Evolutionary conservation across 2,797 vertebrate species (phyloP).

Genomic region (Phrynocephalus forsythii): DNA sequence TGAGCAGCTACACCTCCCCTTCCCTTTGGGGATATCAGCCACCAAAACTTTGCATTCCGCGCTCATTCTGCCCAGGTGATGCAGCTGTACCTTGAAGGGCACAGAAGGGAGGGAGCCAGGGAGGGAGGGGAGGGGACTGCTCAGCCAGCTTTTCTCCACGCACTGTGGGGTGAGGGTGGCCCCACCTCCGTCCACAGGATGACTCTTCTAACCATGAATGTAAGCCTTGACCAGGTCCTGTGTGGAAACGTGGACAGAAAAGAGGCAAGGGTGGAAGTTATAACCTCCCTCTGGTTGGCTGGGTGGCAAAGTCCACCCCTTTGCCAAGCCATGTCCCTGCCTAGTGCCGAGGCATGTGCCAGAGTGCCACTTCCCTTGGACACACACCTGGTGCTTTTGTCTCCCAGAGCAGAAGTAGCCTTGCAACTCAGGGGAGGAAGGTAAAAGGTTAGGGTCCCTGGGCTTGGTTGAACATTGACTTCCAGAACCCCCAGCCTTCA

Average conservation of each 20-base stretch:
- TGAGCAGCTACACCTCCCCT: slow-evolving; percentile 56
- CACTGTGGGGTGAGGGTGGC: slow-evolving; percentile 6
- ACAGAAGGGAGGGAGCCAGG: background rate
- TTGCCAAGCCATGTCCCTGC: background rate
- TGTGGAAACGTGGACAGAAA: background rate
- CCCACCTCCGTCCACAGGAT: slow-evolving; percentile 41
- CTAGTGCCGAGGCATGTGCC: background rate
- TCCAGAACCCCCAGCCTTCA: no score
- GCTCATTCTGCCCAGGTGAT: slow-evolving; percentile 34
- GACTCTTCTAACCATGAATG: slow-evolving; percentile 30
- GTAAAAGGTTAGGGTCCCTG: background rate
- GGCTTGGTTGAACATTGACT: no score
- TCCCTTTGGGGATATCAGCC: slow-evolving; percentile 24
- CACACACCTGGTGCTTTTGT: slow-evolving; percentile 4
- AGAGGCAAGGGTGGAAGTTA: background rate
- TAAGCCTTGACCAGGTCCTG: slow-evolving; percentile 12
- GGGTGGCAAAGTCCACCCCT: background rate
- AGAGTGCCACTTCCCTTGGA: background rate
- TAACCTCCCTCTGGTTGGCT: background rate
- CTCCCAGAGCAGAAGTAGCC: background rate
- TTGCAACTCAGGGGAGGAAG: background rate
- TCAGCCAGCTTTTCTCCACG: background rate
- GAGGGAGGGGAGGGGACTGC: slow-evolving; percentile 26
- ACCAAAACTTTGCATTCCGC: slow-evolving; percentile 36
- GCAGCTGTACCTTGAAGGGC: background rate